phyloP scores from a whole-genome alignment of 2,113 vertebrate genomes.

The Dasyornis broadbenti region DNA sequence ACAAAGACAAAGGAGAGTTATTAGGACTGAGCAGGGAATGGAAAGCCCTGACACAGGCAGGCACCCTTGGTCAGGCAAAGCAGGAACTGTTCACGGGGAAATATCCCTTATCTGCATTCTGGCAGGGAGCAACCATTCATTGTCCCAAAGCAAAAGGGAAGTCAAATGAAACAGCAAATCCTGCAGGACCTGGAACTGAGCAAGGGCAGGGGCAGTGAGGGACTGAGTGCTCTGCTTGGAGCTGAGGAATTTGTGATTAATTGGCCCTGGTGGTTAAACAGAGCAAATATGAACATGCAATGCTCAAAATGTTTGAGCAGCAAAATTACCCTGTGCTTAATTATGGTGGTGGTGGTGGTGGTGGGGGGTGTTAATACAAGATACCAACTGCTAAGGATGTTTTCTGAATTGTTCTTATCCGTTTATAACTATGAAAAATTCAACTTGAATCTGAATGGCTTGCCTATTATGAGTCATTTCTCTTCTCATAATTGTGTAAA shows the following conservation, averaged over 20 bases:
- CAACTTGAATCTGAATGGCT: background rate
- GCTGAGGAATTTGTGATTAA: background rate
- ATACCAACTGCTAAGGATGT: background rate
- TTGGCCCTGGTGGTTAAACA: background rate
- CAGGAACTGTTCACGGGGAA: background rate
- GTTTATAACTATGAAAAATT: background rate
- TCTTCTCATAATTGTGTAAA: background rate
- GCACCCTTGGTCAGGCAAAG: background rate
- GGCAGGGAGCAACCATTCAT: background rate
- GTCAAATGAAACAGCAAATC: background rate
- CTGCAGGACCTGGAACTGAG: background rate
- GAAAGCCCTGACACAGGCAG: background rate
- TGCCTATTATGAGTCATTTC: background rate
- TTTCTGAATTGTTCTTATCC: background rate
- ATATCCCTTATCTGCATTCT: background rate
- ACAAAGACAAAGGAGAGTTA: background rate
- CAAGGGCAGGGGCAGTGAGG: background rate
- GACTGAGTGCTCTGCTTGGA: background rate
- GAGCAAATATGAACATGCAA: background rate
- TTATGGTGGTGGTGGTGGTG: background rate
- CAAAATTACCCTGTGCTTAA: background rate
- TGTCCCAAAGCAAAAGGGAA: background rate
- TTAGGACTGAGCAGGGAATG: background rate
- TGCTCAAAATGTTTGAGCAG: background rate
- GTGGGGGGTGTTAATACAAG: background rate